Evolutionary conservation across 2,797 vertebrate genomes (phyloP), one percentile per base, ranked within the genome.

Genomic region (Liparis tanakae): DNA sequence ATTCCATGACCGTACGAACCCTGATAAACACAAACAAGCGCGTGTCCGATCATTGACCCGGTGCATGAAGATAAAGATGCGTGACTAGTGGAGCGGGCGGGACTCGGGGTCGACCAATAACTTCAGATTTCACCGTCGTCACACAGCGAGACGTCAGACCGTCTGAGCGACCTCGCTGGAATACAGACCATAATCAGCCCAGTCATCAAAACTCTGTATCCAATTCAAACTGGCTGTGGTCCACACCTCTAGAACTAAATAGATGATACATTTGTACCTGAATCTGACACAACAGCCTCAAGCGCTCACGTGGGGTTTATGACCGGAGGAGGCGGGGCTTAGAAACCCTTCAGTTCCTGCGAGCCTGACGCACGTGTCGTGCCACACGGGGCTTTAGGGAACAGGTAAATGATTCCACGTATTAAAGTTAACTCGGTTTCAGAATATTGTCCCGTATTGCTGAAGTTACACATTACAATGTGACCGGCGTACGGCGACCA

Each of bases 91-190:
- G 25, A n/a, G n/a, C n/a, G n/a, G n/a, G n/a, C n/a, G n/a, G n/a
- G n/a, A n/a, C n/a, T 30, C 25, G 25, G 25, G 25, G 25, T 20
- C 9, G 3, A 8, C 18, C 7, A 54, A 58, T 43, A 10, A 30
- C 65, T 36, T 58, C 22, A 12, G 14, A 79, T 73, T 76, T 67
- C 65, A 56, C 37, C 0, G 17, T 1, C n/a, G 4, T 4, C 25
- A 30, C 25, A 37, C 20, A 39, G 20, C 5, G 43, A 30, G 18
- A 50, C 10, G 44, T 59, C 18, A 20, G 17, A 57, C 13, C 46
- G 10, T 33, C 30, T 20, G 12, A 25, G n/a, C 18, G 50, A 1
- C 20, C 3, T 12, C 30, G 13, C 10, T 22, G 4, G 15, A 41
- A 22, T 2, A 51, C 55, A 56, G 14, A 73, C 36, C 37, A 10